Evolutionary conservation across 2,113 vertebrate genomes (phyloP), one percentile per base, ranked within the genome.

Genomic region (Australoheros scitulus): DNA sequence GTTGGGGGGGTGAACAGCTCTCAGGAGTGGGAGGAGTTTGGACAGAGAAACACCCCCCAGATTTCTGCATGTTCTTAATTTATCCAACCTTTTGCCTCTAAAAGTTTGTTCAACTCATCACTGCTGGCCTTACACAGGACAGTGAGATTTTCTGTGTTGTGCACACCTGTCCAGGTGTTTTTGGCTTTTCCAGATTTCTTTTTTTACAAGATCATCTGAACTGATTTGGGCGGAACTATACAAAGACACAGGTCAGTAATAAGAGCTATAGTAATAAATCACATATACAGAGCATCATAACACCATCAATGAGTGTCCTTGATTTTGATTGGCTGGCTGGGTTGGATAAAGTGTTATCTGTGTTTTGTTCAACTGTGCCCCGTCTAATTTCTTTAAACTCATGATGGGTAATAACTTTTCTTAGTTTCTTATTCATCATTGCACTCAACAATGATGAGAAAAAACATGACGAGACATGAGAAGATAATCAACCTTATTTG

Each of bases 11-110:
- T 84, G 56, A 84, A 59, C 47, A 32, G 80, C 79, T 80, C 77
- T 82, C 47, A 34, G 72, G 55, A 76, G 38, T 81, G 14, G 82
- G 81, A 76, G 76, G 83, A 65, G 81, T 90, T 82, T 65, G 26
- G 65, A 11, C 8, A 58, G 41, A 60, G 64, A 65, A 76, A 60
- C 43, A 36, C 15, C 38, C 61, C 26, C 26, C 26, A 77, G 38
- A 20, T 79, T 78, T 52, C 26, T 85, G 18, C 17, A 76, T 84
- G 64, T 29, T 60, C 75, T 13, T 72, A 72, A 72, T 72, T 55
- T 72, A 14, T 55, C 47, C 43, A 50, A 52, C 24, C 26, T 50
- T 72, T 72, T 52, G 20, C 52, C 26, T 50, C 4, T 13, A 72
- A 72, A 55, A n/a, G 32, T 18, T 7, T 18, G 15, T 52, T 52